Percentiles rank a stretch among this genome's conserved stretches.
These are phyloP conservation scores for Hypocryptadius cinnamomeus DNA, from an alignment of 2,113 vertebrate species.

Conservation along the genomic window DNA sequence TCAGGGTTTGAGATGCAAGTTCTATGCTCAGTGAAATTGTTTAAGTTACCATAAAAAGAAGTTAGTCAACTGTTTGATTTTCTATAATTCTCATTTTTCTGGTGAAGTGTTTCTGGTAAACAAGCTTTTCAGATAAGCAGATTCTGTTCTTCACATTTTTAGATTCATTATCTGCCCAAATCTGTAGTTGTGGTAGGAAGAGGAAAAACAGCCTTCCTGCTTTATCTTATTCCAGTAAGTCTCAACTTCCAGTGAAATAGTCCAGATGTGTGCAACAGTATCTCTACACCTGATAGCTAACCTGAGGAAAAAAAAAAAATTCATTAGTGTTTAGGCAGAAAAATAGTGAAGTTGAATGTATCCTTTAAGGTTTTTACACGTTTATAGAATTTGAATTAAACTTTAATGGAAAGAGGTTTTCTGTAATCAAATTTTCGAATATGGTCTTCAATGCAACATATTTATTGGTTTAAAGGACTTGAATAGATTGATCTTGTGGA, in stretches of 20 bases:
- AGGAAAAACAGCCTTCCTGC: background rate
- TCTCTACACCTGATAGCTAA: background rate
- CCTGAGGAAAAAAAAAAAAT: background rate
- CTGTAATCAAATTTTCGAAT: background rate
- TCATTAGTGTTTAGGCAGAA: background rate
- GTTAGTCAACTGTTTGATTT: background rate
- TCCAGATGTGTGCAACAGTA: background rate
- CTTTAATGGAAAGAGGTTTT: background rate
- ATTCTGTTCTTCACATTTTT: background rate
- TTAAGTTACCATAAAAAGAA: background rate
- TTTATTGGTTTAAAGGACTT: background rate
- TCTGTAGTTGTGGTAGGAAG: background rate
- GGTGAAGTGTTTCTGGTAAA: background rate
- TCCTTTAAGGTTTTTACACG: background rate
- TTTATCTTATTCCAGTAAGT: background rate
- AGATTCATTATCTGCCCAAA: background rate
- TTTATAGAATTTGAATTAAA: background rate
- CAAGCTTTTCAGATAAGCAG: background rate
- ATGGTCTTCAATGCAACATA: background rate
- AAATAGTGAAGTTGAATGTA: background rate
- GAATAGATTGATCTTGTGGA: background rate
- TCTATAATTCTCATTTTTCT: background rate
- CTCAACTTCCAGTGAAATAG: background rate
- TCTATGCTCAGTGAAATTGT: background rate
- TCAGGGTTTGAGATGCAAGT: background rate